Conservation (phyloP, 2,888 invertebrate species). For the Chloroclystis v-ata region DNA sequence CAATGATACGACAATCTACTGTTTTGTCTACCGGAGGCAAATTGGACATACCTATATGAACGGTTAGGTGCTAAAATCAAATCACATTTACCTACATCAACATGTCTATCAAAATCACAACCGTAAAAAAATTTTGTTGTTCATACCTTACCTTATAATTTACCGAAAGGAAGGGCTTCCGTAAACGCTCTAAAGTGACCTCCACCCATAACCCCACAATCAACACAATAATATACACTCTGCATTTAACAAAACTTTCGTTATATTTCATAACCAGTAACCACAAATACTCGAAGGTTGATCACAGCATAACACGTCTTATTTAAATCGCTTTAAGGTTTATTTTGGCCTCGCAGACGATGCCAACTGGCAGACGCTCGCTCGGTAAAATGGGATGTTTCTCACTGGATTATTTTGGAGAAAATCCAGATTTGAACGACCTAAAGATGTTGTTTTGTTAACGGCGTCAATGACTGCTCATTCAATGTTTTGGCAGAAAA, state of each 20-base stretch:
- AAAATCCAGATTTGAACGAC: slow-evolving; percentile 24
- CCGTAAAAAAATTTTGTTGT: too few relatives aligned
- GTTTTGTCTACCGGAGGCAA: too few relatives aligned
- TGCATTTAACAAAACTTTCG: slow-evolving; percentile 24
- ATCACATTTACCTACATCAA: too few relatives aligned
- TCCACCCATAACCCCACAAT: slow-evolving; percentile 36
- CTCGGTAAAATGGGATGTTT: slow-evolving; percentile 12
- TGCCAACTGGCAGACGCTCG: slow-evolving; percentile 30
- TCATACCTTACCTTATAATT: slow-evolving; percentile 31
- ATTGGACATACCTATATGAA: too few relatives aligned
- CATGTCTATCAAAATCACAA: too few relatives aligned
- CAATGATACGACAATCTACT: too few relatives aligned
- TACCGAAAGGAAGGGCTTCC: slow-evolving; percentile 3
- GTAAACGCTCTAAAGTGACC: slow-evolving; percentile 19
- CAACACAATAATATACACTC: slow-evolving; percentile 30
- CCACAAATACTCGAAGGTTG: slow-evolving; percentile 20
- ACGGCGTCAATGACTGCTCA: slow-evolving; percentile 2
- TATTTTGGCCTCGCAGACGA: slow-evolving; percentile 18
- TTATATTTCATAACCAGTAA: slow-evolving; percentile 32
- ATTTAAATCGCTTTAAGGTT: neutral
- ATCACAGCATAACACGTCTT: slow-evolving; percentile 3
- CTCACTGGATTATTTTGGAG: slow-evolving; percentile 34
- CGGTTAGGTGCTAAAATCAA: too few relatives aligned
- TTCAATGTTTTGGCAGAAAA: slow-evolving; percentile 3
- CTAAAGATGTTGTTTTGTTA: neutral